Evolutionary conservation across 2,888 invertebrate species (phyloP).

Genomic region (Bibio marci): DNA sequence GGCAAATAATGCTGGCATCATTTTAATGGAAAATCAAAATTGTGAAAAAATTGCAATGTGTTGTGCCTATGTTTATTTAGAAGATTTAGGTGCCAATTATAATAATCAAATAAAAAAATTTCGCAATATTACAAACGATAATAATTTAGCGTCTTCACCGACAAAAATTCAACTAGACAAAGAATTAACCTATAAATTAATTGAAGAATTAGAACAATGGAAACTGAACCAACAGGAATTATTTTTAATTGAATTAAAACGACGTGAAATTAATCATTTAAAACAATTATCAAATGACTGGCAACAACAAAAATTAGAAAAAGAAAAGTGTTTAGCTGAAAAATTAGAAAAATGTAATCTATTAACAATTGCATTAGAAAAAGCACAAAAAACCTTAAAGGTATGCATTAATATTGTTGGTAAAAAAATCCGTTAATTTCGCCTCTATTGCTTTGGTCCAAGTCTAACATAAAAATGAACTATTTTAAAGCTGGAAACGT

Average conservation of each 20-base stretch:
- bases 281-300: conserved; percentile 38
- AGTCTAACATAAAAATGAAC: no score
- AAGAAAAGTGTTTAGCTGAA: conserved; percentile 37
- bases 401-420: no score
- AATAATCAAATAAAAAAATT: conserved; percentile 10
- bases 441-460: no score
- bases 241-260: conserved; percentile 40
- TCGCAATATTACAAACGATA: neutral
- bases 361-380: conserved; percentile 39
- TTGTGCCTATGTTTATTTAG: conserved; percentile 10
- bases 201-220: conserved; percentile 56
- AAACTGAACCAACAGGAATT: conserved; percentile 47
- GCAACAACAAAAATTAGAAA: conserved; percentile 33
- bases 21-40: conserved; percentile 10
- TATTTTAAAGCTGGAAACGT: no score
- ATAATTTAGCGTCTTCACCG: neutral
- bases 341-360: conserved; percentile 43
- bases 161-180: conserved; percentile 9
- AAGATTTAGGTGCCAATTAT: conserved; percentile 11
- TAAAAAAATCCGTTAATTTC: no score
- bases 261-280: conserved; percentile 38
- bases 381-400: conserved; percentile 9
- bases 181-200: conserved; percentile 33
- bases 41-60: conserved; percentile 11
- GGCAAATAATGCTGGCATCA: conserved; percentile 6